Evolutionary conservation across 1,140 invertebrate species (phyloP), one percentile per base, ranked within the genome.

Genomic region (Saccostrea echinata): DNA sequence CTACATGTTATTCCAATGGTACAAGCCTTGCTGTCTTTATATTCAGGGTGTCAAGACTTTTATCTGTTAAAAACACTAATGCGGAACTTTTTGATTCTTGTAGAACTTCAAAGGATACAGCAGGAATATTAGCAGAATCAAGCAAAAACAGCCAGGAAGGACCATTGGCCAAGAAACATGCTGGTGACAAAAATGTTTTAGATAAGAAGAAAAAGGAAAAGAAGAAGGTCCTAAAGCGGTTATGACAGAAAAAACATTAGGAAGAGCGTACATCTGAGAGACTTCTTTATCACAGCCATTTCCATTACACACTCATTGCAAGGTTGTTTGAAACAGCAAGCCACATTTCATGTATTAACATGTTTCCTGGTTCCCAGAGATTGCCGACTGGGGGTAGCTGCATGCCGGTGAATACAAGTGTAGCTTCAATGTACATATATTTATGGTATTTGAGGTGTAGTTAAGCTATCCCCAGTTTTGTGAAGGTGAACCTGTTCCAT

Each of bases 171-270:
- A 98, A 98, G 95, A 98, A 98, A 93, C 97, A 97, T 93, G 97
- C 97, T 1, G 96, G 96, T 64, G 97, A 98, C 93, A 97, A 97
- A 95, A 97, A 97, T 95, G 91, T 97, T 85, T 95, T 97, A 55
- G 97, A 97, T 30, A 95, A 96, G 91, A 95, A 95, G 92, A 95
- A 95, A 93, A 97, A 97, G 96, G 97, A 98, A 92, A 98, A 98
- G 95, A 98, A 97, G 93, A 96, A 97, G 95, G 97, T 97, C 90
- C 95, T 98, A 81, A 98, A 98, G 94, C 96, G 97, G 96, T 97
- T 98, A 97, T 98, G 97, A 98, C 86, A 85, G 24, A 57, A 53
- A n/a, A 43, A 57, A 24, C 71, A 68, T 83, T 71, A 83, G 51
- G 51, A 21, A 61, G 18, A 51, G 35, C n/a, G n/a, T 12, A 51